Evolutionary conservation across 2,113 vertebrate species (phyloP), one percentile per base, ranked within the genome.

Genomic region (Forbesichthys papilliferus): DNA sequence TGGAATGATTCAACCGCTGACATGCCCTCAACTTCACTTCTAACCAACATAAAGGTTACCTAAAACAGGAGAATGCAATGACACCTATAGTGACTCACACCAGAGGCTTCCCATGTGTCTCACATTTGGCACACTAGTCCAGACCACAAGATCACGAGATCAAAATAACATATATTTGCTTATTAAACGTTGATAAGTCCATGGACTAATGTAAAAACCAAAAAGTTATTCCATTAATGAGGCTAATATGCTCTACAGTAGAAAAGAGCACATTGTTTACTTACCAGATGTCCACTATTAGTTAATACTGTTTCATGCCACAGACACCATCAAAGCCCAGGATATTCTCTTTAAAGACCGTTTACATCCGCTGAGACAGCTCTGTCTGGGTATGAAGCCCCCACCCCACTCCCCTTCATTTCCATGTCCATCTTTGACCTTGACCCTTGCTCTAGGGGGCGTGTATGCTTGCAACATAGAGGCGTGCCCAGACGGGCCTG

Each of bases 391-490:
- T 79, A 36, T 20, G 53, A 47, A 27, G 55, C 61, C 7, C 47
- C 48, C 11, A 16, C 36, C 36, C 14, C 54, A 42, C 53, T 27
- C 11, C 42, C 51, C 27, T 27, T 27, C 27, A 27, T 27, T 68
- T 61, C 53, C 61, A 69, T 3, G 66, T 76, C 82, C 77, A 63
- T 71, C 54, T 71, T 76, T 77, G 80, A 87, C 85, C 83, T 87
- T 92, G 86, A 84, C 68, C 84, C 74, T 65, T 0, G 20, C 53
- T n/a, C 0, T 79, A 9, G 60, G 73, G 80, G 80, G 73, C 80
- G 66, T 88, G 82, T 79, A 89, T 89, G 83, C 82, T 87, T 89
- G 82, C 71, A 67, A 80, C 73, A 75, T 77, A 81, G 61, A 89
- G 82, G 79, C 72, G 63, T 67, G 80, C 61, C 85, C 80, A 82